These are phyloP conservation scores for Oligia fasciuncula DNA, from an alignment of 2,888 invertebrate species.

Conservation along the genomic window DNA sequence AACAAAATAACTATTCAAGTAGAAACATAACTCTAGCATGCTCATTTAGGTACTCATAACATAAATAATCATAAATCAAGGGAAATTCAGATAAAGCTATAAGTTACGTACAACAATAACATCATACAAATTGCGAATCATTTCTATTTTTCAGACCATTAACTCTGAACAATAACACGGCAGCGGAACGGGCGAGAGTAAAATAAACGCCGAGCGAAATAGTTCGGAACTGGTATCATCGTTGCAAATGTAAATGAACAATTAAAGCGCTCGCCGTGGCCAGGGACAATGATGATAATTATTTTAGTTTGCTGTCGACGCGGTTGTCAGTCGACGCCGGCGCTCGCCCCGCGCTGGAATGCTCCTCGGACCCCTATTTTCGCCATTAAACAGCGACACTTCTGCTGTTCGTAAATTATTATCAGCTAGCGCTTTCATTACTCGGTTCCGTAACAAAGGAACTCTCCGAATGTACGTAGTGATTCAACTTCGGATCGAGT, in stretches of 20 bases:
- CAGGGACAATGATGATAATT: slow-evolving; percentile 90
- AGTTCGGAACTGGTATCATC: slow-evolving; percentile 89
- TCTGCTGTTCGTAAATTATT: slow-evolving; percentile 90
- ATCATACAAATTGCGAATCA: slow-evolving; percentile 86
- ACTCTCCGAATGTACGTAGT: slow-evolving; percentile 85
- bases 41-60: slow-evolving; percentile 27
- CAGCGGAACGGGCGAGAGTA: slow-evolving; percentile 83
- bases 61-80: slow-evolving; percentile 54
- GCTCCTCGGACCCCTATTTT: slow-evolving; percentile 85
- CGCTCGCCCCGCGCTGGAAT: slow-evolving; percentile 81
- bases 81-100: slow-evolving; percentile 72
- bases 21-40: slow-evolving; percentile 24
- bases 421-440: slow-evolving; percentile 89
- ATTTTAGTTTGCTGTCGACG: slow-evolving; percentile 89
- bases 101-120: slow-evolving; percentile 78
- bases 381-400: slow-evolving; percentile 89
- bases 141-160: slow-evolving; percentile 89
- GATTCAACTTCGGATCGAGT: slow-evolving; percentile 88
- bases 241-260: slow-evolving; percentile 90
- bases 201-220: slow-evolving; percentile 87
- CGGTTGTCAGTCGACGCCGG: slow-evolving; percentile 83
- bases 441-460: slow-evolving; percentile 88
- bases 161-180: slow-evolving; percentile 87
- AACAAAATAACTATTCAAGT: slow-evolving; percentile 25
- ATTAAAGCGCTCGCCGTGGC: slow-evolving; percentile 89